Percentiles rank a stretch among this genome's conserved stretches.
These are phyloP conservation scores for Eristalinus sepulchralis DNA, from an alignment of 2,888 invertebrate genomes.

Conservation along the genomic window DNA sequence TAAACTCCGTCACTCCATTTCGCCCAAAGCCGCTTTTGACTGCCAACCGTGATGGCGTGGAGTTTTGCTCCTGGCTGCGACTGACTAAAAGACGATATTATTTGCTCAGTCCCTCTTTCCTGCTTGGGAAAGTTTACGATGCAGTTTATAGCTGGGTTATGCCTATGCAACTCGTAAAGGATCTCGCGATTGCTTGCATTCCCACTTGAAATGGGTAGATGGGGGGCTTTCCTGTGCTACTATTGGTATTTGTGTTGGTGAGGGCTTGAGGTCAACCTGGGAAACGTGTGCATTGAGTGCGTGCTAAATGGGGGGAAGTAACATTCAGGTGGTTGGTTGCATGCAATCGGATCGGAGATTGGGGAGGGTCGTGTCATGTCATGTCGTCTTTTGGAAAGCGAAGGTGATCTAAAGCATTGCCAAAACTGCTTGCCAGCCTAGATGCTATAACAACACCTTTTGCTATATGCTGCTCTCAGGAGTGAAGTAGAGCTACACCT, in stretches of 20 bases:
- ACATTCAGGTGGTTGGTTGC: too few relatives aligned
- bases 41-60: neutral
- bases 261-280: too few relatives aligned
- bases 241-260: neutral
- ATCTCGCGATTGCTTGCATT: neutral
- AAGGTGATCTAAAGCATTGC: too few relatives aligned
- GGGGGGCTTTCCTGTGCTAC: neutral
- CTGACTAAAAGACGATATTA: neutral
- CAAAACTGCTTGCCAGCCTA: too few relatives aligned
- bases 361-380: too few relatives aligned
- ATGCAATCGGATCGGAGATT: too few relatives aligned
- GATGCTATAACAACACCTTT: too few relatives aligned
- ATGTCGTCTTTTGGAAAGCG: too few relatives aligned
- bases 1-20: neutral
- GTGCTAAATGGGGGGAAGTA: too few relatives aligned
- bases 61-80: neutral
- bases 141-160: neutral
- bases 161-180: neutral
- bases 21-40: neutral
- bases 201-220: neutral
- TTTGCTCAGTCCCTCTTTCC: neutral
- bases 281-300: too few relatives aligned
- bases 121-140: neutral
- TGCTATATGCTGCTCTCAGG: too few relatives aligned
- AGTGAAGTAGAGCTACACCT: too few relatives aligned